Evolutionary conservation across 2,888 invertebrate genomes (phyloP).

Genomic region (Strigamia crassipes): DNA sequence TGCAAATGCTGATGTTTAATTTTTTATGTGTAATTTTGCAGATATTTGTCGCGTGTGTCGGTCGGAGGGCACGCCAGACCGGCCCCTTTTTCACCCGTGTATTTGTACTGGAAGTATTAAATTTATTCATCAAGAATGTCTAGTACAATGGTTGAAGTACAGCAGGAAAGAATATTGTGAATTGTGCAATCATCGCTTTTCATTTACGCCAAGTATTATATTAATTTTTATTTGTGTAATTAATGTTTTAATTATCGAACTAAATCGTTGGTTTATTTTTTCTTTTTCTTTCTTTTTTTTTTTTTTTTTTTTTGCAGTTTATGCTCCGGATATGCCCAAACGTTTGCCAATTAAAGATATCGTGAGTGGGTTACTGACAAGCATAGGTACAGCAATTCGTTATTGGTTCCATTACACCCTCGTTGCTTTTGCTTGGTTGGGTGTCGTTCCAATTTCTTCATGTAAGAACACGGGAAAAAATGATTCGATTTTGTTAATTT

Average conservation of each 20-base stretch:
- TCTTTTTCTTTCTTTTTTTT: too few species aligned
- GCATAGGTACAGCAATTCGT: conserved; percentile 87
- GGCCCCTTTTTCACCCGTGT: conserved; percentile 96
- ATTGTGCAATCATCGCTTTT: conserved; percentile 94
- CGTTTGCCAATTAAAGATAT: conserved; percentile 91
- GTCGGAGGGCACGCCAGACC: conserved; percentile 87
- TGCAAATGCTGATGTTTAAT: background rate
- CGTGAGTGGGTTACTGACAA: conserved; percentile 83
- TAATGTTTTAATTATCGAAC: background rate
- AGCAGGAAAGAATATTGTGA: conserved; percentile 99
- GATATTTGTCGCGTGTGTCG: conserved; percentile 98
- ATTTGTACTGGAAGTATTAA: conserved; percentile 99
- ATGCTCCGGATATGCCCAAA: conserved; percentile 99
- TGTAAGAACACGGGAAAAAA: conserved; percentile 63
- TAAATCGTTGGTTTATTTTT: background rate
- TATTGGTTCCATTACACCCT: conserved; percentile 97
- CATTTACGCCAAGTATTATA: conserved; percentile 88
- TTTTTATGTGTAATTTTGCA: conserved; percentile 55
- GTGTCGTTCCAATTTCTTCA: conserved; percentile 92
- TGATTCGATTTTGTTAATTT: conserved; percentile 42
- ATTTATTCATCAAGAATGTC: conserved; percentile 98
- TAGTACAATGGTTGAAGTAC: conserved; percentile 99
- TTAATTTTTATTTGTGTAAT: background rate
- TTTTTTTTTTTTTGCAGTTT: conserved; percentile 63
- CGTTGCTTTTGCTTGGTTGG: conserved; percentile 96